Percentiles rank a stretch among this genome's conserved stretches.
Conservation (phyloP, 1,140 invertebrate species). For the Zaprionus lachaisei region DNA sequence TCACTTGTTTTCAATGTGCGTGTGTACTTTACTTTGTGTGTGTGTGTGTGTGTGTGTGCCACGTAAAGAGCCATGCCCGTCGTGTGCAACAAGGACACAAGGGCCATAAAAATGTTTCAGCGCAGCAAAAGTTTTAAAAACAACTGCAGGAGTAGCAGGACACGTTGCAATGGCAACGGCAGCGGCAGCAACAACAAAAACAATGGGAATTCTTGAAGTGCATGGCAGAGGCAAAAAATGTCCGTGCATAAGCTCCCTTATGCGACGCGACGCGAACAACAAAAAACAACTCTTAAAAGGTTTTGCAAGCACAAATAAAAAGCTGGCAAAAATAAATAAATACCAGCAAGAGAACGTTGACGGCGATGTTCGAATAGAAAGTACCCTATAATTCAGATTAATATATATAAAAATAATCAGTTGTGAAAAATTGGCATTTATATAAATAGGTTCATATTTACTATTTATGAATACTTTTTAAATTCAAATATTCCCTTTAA, state of each 20-base stretch:
- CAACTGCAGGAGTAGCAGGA: slow-evolving; percentile 54
- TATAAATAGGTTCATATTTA: too few relatives aligned
- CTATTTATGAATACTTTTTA: neutral
- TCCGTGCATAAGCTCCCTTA: slow-evolving; percentile 21
- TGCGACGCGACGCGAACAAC: slow-evolving; percentile 21
- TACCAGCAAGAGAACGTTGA: neutral
- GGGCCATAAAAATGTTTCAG: slow-evolving; percentile 74
- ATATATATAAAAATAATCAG: too few relatives aligned
- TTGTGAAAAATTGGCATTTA: too few relatives aligned
- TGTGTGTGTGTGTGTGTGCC: slow-evolving; percentile 22
- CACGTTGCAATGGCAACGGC: slow-evolving; percentile 33
- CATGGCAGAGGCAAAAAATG: slow-evolving; percentile 42
- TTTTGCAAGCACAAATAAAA: slow-evolving; percentile 58
- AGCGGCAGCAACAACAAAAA: slow-evolving; percentile 45
- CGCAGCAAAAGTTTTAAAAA: slow-evolving; percentile 62
- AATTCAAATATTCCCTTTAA: neutral
- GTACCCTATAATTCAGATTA: neutral
- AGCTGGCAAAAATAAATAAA: slow-evolving; percentile 23
- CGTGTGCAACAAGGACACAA: slow-evolving; percentile 67
- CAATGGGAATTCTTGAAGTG: slow-evolving; percentile 54
- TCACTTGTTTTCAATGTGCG: slow-evolving; percentile 52
- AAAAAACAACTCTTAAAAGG: slow-evolving; percentile 67
- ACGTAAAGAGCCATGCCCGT: slow-evolving; percentile 24
- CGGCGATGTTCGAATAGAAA: neutral
- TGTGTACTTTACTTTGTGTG: neutral